Evolutionary conservation across 2,797 vertebrate genomes (phyloP).

Genomic region (Acropternis orthonyx): DNA sequence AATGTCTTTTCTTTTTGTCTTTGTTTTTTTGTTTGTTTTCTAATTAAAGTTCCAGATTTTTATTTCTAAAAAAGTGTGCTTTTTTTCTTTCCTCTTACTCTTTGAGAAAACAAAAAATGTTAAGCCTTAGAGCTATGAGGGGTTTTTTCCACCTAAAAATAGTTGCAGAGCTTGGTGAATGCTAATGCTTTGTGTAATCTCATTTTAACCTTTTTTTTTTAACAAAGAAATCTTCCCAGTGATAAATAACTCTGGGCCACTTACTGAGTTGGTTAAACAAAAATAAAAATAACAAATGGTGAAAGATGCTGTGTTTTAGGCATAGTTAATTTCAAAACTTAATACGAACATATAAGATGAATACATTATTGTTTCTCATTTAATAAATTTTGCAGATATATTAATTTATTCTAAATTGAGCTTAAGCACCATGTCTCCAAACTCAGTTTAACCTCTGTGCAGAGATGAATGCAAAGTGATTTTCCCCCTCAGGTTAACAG

Average conservation of each 20-base stretch:
- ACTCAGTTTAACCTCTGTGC: background rate
- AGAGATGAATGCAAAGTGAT: constrained; percentile 4
- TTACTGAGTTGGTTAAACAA: background rate
- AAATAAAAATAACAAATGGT: background rate
- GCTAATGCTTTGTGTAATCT: background rate
- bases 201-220: background rate
- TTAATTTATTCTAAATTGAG: background rate
- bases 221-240: background rate
- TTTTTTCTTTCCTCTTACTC: background rate
- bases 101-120: background rate
- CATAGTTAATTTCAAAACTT: background rate
- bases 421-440: background rate
- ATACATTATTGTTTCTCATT: background rate
- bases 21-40: background rate
- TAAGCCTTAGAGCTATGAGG: background rate
- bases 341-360: background rate
- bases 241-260: background rate
- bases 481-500: background rate
- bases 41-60: background rate
- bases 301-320: background rate
- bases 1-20: background rate
- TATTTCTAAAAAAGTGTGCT: background rate
- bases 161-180: background rate
- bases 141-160: background rate
- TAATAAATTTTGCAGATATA: background rate